Evolutionary conservation across 1,140 invertebrate genomes (phyloP).

Genomic region (Drosophila nannoptera): DNA sequence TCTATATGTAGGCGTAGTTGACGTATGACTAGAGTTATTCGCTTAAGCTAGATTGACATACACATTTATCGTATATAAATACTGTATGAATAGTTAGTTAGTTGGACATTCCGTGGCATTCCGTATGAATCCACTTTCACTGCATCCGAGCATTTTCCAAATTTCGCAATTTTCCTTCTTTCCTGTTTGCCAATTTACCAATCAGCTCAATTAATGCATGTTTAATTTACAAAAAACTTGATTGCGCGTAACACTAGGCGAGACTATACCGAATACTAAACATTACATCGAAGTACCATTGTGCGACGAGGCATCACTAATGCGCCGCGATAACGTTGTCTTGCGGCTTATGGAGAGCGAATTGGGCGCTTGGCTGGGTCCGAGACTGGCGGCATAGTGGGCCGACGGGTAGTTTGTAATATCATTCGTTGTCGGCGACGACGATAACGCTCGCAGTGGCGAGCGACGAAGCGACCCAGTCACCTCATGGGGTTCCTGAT

Average conservation of each 20-base stretch:
- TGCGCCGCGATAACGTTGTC: slow-evolving; percentile 81
- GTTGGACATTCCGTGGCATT: neutral
- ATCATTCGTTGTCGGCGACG: slow-evolving; percentile 88
- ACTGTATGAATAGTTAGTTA: slow-evolving; percentile 22
- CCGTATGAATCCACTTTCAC: neutral
- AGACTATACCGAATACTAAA: slow-evolving; percentile 9
- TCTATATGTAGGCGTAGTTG: neutral
- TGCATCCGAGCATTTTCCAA: slow-evolving; percentile 22
- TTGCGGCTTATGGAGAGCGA: slow-evolving; percentile 79
- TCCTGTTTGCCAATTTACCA: neutral
- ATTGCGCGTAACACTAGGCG: slow-evolving; percentile 27
- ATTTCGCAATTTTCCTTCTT: neutral
- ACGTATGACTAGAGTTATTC: slow-evolving; percentile 7
- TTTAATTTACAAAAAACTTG: slow-evolving; percentile 53
- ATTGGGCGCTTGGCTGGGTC: slow-evolving; percentile 59
- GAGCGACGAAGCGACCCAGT: slow-evolving; percentile 80
- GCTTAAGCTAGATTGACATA: slow-evolving; percentile 24
- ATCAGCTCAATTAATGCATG: slow-evolving; percentile 18
- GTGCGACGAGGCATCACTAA: slow-evolving; percentile 83
- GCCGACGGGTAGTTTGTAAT: slow-evolving; percentile 88
- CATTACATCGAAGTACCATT: slow-evolving; percentile 72
- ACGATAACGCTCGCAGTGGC: slow-evolving; percentile 81
- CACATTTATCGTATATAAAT: slow-evolving; percentile 28
- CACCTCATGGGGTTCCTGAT: slow-evolving; percentile 79
- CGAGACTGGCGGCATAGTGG: slow-evolving; percentile 37